Base-by-base conservation (phyloP, 2,797 vertebrate genomes). In the Schizothorax lantsangensis region DNA sequence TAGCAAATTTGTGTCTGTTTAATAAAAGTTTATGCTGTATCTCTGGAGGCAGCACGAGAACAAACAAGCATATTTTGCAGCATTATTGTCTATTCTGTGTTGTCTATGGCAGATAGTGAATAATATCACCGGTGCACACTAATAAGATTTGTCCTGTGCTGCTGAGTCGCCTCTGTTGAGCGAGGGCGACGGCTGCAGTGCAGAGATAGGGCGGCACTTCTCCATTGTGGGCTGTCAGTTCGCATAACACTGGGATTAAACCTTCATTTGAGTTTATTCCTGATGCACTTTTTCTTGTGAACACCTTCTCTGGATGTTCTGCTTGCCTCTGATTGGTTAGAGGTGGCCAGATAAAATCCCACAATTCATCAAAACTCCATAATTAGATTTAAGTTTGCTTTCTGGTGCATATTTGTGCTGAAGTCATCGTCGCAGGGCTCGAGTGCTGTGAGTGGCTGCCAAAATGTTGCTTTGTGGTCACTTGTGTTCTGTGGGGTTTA, bases 81-180 rank as follows among this genome's bases (percentile, higher is more conserved):
- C 62, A 49, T 82, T 86, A 87, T 86, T 90, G 85, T 90, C 74
- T 84, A 85, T 57, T 85, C 86, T 14, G 78, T 87, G 79, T 89
- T 84, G 87, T 87, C 84, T 89, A 86, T 81, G 86, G 73, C 77
- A 78, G 49, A 72, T 69, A 83, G 83, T 88, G 86, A 90, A 77
- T 84, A 89, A 90, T 88, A 89, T 88, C 88, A 64, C 79, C 33
- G 21, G 57, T 30, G 71, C 71, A 54, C 85, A 74, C 86, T 92
- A 91, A 92, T 91, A 89, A 89, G 88, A 85, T 89, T 86, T 86
- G 36, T 79, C 69, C 68, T 68, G 85, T 72, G 84, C 73, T 79
- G 74, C 83, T 85, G 52, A 68, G 71, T 86, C n/a, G 72, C 33
- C 72, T 78, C 83, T 84, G 87, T 69, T 84, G 78, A 84, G 84